phyloP scores from a whole-genome alignment of 2,113 vertebrate species.

The Leucopsar rothschildi region DNA sequence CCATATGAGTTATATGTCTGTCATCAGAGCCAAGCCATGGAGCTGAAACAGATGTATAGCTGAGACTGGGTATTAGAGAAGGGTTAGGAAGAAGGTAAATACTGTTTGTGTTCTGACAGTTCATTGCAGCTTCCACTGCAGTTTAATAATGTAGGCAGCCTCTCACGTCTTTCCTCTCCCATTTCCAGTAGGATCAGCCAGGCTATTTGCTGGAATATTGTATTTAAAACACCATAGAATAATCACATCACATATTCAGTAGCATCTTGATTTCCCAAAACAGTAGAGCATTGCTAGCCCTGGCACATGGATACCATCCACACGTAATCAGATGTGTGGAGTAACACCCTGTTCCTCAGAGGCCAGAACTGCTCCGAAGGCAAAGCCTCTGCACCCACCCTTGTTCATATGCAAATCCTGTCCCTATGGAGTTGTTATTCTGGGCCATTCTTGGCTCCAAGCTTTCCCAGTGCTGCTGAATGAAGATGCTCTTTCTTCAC shows the following conservation, averaged over 20 bases:
- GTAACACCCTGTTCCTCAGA: background rate
- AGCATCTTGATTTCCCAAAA: background rate
- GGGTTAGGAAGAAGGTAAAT: background rate
- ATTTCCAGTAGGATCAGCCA: background rate
- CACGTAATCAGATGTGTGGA: background rate
- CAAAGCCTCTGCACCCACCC: background rate
- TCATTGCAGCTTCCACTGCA: background rate
- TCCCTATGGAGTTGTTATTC: background rate
- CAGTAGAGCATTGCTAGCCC: background rate
- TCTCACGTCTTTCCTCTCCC: background rate
- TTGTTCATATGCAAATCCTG: conserved; percentile 31
- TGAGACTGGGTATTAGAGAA: background rate
- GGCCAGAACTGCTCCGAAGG: background rate
- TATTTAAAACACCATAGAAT: background rate
- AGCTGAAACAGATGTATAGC: background rate
- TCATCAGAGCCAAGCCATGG: background rate
- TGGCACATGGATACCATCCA: background rate
- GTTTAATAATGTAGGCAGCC: background rate
- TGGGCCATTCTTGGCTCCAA: background rate
- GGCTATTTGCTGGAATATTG: background rate
- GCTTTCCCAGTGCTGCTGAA: background rate
- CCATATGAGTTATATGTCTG: background rate
- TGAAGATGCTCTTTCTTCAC: conserved; percentile 12
- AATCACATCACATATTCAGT: background rate
- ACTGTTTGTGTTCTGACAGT: background rate